These are phyloP conservation scores for Reticulitermes lucifugus DNA, from an alignment of 2,888 invertebrate genomes.

Conservation along the genomic window DNA sequence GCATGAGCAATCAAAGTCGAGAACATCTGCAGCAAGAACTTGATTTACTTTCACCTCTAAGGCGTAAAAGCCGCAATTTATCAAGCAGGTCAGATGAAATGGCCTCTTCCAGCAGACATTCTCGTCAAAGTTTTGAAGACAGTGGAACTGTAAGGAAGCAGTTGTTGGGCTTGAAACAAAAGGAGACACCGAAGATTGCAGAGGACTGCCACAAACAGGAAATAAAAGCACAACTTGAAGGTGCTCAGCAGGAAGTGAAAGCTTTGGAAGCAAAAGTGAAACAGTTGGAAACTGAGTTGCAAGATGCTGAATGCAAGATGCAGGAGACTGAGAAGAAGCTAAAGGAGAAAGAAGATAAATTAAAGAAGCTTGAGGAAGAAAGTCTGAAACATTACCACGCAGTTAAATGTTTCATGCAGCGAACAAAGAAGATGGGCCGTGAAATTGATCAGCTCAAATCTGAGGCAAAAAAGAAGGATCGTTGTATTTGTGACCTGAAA, in stretches of 20 bases:
- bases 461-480: conserved; percentile 59
- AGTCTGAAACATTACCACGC: conserved; percentile 69
- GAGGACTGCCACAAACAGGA: not conserved
- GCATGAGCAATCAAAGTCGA: not conserved
- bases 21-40: conserved; percentile 20
- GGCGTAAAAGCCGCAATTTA: conserved; percentile 1
- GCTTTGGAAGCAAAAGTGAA: conserved; percentile 17
- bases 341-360: conserved; percentile 42
- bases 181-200: not conserved
- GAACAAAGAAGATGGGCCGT: conserved; percentile 67
- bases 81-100: conserved; percentile 3
- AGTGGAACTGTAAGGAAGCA: not conserved
- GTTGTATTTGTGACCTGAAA: conserved; percentile 56
- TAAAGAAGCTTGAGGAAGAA: conserved; percentile 58
- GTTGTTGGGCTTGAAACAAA: not conserved
- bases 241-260: not conserved
- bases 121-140: not conserved
- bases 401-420: conserved; percentile 70
- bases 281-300: not conserved
- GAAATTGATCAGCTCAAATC: conserved; percentile 60
- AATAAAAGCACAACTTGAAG: not conserved
- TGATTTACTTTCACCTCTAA: conserved; percentile 2
- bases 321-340: conserved; percentile 52
- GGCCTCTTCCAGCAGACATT: conserved; percentile 3
- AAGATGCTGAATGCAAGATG: conserved; percentile 33